Evolutionary conservation across 2,888 invertebrate species (phyloP), one percentile per base, ranked within the genome.

Genomic region (Nomada lathburiana): DNA sequence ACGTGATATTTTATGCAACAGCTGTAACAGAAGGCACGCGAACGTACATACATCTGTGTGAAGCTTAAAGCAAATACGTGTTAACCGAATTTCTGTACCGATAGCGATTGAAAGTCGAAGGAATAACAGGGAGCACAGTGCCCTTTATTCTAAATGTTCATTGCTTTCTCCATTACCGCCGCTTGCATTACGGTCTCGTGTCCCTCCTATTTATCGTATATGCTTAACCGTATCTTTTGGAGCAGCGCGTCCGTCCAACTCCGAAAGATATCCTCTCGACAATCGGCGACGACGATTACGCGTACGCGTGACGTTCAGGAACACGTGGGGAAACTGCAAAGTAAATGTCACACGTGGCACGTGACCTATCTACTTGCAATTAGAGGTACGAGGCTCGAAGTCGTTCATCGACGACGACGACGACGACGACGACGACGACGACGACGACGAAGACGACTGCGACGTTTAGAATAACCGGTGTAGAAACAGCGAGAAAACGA

Each of bases 251-350:
- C 29, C 20, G 26, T 53, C 16, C 9, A 18, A 18, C 11, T 64
- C 52, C 29, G 10, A 47, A 57, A 57, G 20, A 63, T 52, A 69
- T 23, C 26, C 44, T 42, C 4, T 18, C 13, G 55, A 50, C 55
- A 50, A 77, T 80, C 72, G 71, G 65, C 76, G 80, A 18, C 29
- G 53, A 0, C 65, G 73, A 59, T 52, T 71, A 87, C 87, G 84
- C 79, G 80, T 71, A 87, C 87, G 84, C 79, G 80, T 89, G 88
- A 89, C 89, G 86, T 88, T 80, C 69, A 65, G 59, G 72, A 72
- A 82, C 89, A 88, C 86, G 89, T 76, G 84, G 78, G 82, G 57
- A 57, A 74, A 69, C 57, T 81, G 81, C 69, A 75, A 63, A 71
- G 65, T 62, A 70, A 60, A 88, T 86, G 88, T 88, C 88, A 86